A percentile compares a stretch with the other conserved stretches of the same genome.
Conservation (phyloP, 2,113 vertebrate species). For the Euleptes europaea region DNA sequence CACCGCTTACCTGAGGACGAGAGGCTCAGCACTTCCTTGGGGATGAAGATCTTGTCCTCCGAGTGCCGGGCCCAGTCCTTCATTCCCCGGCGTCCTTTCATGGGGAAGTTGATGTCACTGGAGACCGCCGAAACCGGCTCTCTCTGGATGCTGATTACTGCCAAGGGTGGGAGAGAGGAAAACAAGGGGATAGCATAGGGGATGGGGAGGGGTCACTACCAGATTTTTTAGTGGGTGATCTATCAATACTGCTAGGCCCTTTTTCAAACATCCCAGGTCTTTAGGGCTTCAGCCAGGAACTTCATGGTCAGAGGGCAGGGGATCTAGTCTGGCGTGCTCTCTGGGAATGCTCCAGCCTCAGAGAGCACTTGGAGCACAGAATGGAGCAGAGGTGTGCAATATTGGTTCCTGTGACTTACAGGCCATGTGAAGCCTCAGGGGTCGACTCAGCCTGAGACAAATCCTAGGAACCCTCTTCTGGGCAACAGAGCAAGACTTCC, state of each 20-base stretch:
- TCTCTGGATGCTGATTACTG: conserved; percentile 96
- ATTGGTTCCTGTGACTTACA: neutral
- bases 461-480: neutral
- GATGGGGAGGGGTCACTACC: neutral
- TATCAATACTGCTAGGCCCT: too few species aligned
- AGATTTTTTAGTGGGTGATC: neutral
- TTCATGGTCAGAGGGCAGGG: too few species aligned
- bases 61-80: conserved; percentile 97
- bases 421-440: neutral
- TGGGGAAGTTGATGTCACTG: conserved; percentile 97
- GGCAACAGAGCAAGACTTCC: neutral
- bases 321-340: neutral
- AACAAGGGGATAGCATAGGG: neutral
- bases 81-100: conserved; percentile 96
- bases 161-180: neutral
- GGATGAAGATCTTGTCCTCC: conserved; percentile 97
- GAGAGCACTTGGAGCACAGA: neutral
- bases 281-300: too few species aligned
- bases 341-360: neutral
- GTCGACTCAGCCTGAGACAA: neutral
- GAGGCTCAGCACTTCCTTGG: conserved; percentile 92
- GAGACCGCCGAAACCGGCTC: conserved; percentile 95
- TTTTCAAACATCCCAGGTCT: neutral
- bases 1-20: conserved; percentile 80
- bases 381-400: neutral